Evolutionary conservation across 2,888 invertebrate genomes (phyloP).

Genomic region (Phalera bucephala): DNA sequence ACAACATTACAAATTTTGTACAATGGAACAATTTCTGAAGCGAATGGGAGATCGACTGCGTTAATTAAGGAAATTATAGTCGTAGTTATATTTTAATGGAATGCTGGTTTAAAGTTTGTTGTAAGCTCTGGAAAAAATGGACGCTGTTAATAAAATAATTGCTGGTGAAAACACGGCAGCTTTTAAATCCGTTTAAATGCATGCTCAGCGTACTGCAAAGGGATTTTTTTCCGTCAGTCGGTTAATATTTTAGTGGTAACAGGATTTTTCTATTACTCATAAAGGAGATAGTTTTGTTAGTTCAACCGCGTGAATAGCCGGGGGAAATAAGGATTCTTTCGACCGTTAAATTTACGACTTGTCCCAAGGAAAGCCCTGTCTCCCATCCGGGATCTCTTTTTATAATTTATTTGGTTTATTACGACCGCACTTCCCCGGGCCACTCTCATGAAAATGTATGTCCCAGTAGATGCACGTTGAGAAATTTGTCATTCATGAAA

Average conservation of each 20-base stretch:
- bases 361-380: conserved; percentile 74
- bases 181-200: too few relatives aligned
- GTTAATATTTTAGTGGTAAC: conserved; percentile 42
- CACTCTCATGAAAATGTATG: conserved; percentile 59
- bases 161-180: conserved; percentile 17
- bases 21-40: conserved; percentile 69
- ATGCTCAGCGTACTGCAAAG: too few relatives aligned
- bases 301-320: conserved; percentile 68
- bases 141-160: conserved; percentile 22
- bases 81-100: conserved; percentile 46
- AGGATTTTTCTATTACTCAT: conserved; percentile 61
- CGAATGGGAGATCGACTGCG: conserved; percentile 66
- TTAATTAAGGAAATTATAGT: conserved; percentile 66
- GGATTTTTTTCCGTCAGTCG: conserved; percentile 18
- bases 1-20: conserved; percentile 74
- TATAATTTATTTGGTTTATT: conserved; percentile 80
- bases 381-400: conserved; percentile 68
- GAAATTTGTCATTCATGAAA: conserved; percentile 38
- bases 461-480: conserved; percentile 38
- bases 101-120: conserved; percentile 32
- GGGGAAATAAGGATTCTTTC: conserved; percentile 76
- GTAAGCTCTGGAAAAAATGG: conserved; percentile 19
- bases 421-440: conserved; percentile 55
- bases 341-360: conserved; percentile 81
- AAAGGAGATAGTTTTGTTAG: conserved; percentile 67